Conservation (phyloP, 2,888 invertebrate genomes). For the Eupithecia inturbata region DNA sequence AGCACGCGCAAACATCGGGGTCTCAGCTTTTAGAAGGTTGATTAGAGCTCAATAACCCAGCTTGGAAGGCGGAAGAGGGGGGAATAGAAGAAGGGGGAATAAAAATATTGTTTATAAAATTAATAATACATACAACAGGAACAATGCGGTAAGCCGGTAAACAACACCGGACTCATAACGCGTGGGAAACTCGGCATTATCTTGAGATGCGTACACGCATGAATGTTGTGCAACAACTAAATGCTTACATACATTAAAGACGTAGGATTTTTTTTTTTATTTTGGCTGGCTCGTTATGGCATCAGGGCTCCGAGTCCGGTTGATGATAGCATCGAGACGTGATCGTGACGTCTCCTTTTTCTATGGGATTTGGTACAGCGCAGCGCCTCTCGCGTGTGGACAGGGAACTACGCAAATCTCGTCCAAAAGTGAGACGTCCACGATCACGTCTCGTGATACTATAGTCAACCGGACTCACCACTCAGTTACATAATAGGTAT, state of each 20-base stretch:
- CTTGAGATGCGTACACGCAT: slow-evolving; percentile 27
- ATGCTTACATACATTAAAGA: background rate
- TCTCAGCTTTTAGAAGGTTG: background rate
- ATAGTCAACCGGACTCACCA: too few species aligned
- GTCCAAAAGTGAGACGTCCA: too few species aligned
- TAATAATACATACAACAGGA: background rate
- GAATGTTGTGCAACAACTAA: slow-evolving; percentile 19
- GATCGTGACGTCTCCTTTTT: too few species aligned
- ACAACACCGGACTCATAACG: slow-evolving; percentile 25
- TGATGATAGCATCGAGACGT: too few species aligned
- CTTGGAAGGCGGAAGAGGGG: background rate
- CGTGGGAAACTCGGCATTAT: slow-evolving; percentile 35
- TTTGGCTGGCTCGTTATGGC: background rate
- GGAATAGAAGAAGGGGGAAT: too few species aligned
- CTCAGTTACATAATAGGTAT: too few species aligned
- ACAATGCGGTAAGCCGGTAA: slow-evolving; percentile 19
- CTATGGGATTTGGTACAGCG: too few species aligned
- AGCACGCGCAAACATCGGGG: slow-evolving; percentile 34
- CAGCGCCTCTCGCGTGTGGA: too few species aligned
- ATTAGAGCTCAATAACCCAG: background rate
- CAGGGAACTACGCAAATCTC: too few species aligned
- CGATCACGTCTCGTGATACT: too few species aligned
- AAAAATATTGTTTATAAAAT: background rate
- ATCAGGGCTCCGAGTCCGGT: too few species aligned
- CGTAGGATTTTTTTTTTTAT: background rate